Conservation (phyloP, 1,140 invertebrate genomes). For the Melanaphis sacchari region DNA sequence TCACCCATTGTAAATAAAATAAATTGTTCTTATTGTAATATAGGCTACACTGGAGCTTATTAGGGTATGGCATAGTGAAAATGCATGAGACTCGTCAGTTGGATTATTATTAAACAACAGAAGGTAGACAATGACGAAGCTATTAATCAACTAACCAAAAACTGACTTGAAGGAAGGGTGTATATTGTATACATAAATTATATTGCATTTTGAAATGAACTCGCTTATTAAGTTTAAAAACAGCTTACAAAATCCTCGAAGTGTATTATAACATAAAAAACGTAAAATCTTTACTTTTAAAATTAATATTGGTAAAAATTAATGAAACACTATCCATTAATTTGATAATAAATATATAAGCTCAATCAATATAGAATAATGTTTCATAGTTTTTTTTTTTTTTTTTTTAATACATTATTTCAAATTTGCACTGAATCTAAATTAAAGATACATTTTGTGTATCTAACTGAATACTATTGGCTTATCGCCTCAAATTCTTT, state of each 20-base stretch:
- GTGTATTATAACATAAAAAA: background rate
- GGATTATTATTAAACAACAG: constrained; percentile 45
- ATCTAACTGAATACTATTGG: too few relatives aligned
- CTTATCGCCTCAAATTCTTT: background rate
- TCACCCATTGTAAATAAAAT: background rate
- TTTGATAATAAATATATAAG: background rate
- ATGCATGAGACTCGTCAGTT: background rate
- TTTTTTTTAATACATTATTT: background rate
- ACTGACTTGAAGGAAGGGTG: constrained; percentile 12
- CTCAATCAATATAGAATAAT: too few relatives aligned
- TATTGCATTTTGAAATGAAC: constrained; percentile 12
- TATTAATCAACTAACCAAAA: constrained; percentile 54
- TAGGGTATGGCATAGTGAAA: background rate
- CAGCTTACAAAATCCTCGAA: background rate
- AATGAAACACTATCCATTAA: too few relatives aligned
- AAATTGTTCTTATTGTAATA: constrained; percentile 21
- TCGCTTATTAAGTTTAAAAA: constrained; percentile 13
- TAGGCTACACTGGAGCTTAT: background rate
- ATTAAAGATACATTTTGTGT: too few relatives aligned
- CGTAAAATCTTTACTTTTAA: background rate
- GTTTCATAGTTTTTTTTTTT: too few relatives aligned
- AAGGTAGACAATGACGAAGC: constrained; percentile 45
- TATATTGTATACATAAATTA: constrained; percentile 25
- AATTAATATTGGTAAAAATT: background rate
- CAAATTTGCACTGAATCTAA: too few relatives aligned